Base-by-base conservation (phyloP, 2,888 invertebrate species). In the Drosophila gaucha region DNA sequence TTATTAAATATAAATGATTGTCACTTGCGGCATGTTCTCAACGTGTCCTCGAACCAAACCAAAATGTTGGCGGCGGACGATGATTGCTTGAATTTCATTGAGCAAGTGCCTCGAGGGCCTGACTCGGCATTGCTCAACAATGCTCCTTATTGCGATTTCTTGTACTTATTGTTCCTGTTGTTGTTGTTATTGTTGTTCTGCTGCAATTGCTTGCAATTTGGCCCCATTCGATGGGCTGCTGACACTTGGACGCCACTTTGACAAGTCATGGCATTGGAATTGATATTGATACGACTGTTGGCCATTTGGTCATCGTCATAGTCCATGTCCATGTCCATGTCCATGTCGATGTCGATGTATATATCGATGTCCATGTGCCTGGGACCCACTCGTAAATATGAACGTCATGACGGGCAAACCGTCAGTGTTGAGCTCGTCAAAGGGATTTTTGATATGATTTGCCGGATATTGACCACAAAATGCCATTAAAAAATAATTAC, bases 401-500 rank as follows among this genome's bases (percentile, higher is more conserved):
- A 38, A 50, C 51, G 54, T 67, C 58, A 68, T 63, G 54, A 74
- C 55, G 67, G 46, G 36, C 41, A n/a, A n/a, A n/a, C n/a, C n/a
- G n/a, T n/a, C n/a, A n/a, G n/a, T n/a, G n/a, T 41, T 24, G 10
- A 24, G 41, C 47, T 57, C 46, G 65, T 74, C 74, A 58, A 52
- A 52, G 49, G 57, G 59, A 63, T 56, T 54, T 58, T 65, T 58
- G 44, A 67, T 72, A 85, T 78, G 72, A 82, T 74, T 85, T 65
- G 57, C 49, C 67, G 67, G 77, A 82, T 85, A 78, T 80, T 85
- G 78, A 87, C 84, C 88, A 79, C 88, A 86, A 79, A 84, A 87
- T 78, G 86, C 84, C 75, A 84, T 84, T 84, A 87, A 87, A 86
- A 84, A 87, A 83, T 87, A 87, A 87, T 87, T 84, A 87, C 75